phyloP scores from a whole-genome alignment of 2,113 vertebrate genomes.

The Butorides virescens region DNA sequence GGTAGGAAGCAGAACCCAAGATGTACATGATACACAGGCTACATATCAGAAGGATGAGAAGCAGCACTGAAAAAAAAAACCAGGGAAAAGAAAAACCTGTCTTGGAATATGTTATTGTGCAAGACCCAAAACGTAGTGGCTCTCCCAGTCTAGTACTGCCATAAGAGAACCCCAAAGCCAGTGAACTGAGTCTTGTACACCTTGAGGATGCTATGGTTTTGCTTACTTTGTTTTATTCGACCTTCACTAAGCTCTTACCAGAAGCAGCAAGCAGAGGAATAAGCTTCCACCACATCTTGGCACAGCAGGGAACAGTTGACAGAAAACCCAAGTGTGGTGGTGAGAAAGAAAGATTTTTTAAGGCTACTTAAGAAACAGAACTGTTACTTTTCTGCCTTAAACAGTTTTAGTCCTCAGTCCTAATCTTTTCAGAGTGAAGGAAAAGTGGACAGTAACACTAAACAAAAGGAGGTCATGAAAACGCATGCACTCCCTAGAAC shows the following conservation, averaged over 20 bases:
- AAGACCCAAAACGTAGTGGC: background rate
- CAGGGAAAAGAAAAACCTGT: background rate
- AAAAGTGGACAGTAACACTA: background rate
- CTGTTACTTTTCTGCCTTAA: constrained; percentile 23
- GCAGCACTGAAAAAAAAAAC: background rate
- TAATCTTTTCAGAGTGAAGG: background rate
- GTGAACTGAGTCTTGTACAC: background rate
- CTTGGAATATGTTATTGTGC: accelerated
- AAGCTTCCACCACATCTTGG: background rate
- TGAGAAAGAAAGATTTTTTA: constrained; percentile 20
- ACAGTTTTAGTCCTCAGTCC: background rate
- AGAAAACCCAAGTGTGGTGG: constrained; percentile 7
- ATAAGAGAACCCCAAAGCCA: background rate
- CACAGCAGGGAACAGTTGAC: background rate
- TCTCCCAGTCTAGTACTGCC: background rate
- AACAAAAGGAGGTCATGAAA: constrained; percentile 3
- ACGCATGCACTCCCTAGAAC: background rate
- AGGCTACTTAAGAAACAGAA: constrained; percentile 38
- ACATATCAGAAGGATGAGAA: background rate
- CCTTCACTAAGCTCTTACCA: background rate
- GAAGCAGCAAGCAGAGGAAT: background rate
- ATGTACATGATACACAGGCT: background rate
- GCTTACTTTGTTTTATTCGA: background rate
- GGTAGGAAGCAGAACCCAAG: background rate
- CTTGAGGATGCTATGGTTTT: background rate